Conservation (phyloP, 2,797 vertebrate genomes). For the Podarcis siculus region DNA sequence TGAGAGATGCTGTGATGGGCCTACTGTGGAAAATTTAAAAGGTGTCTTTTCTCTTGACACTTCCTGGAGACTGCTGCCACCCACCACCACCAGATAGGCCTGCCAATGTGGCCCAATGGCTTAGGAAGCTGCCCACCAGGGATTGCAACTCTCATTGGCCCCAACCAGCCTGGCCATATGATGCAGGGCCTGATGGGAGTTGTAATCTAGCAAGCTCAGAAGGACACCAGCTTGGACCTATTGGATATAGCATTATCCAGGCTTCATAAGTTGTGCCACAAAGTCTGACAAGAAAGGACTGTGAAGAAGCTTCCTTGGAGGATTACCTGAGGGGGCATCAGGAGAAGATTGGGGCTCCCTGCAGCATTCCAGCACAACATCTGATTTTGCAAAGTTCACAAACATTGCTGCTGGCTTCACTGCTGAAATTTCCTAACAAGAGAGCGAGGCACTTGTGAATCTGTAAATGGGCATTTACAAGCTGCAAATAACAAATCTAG, state of each 20-base stretch:
- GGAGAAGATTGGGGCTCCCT: neutral
- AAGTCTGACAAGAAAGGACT: neutral
- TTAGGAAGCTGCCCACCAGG: too few relatives aligned
- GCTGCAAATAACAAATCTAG: slow-evolving; percentile 16
- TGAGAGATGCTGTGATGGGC: too few relatives aligned
- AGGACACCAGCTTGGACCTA: neutral
- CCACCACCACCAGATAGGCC: too few relatives aligned
- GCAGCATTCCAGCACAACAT: neutral
- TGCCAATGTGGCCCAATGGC: too few relatives aligned
- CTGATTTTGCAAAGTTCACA: neutral
- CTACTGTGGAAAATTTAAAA: too few relatives aligned
- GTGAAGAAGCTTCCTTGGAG: neutral
- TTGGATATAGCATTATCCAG: too few relatives aligned
- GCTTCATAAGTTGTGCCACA: neutral
- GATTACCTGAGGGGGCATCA: neutral
- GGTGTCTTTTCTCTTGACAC: too few relatives aligned
- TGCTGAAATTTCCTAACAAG: slow-evolving; percentile 38
- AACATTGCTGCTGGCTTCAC: neutral
- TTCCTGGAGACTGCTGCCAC: too few relatives aligned
- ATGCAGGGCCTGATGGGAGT: too few relatives aligned
- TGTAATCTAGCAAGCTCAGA: too few relatives aligned
- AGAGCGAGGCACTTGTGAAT: slow-evolving; percentile 14
- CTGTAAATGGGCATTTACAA: slow-evolving; percentile 17
- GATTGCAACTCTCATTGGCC: too few relatives aligned
- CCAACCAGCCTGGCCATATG: too few relatives aligned